Percentiles rank a stretch among this genome's conserved stretches.
Evolutionary conservation across 2,888 invertebrate genomes (phyloP).

Genomic region (Apoda limacodes): DNA sequence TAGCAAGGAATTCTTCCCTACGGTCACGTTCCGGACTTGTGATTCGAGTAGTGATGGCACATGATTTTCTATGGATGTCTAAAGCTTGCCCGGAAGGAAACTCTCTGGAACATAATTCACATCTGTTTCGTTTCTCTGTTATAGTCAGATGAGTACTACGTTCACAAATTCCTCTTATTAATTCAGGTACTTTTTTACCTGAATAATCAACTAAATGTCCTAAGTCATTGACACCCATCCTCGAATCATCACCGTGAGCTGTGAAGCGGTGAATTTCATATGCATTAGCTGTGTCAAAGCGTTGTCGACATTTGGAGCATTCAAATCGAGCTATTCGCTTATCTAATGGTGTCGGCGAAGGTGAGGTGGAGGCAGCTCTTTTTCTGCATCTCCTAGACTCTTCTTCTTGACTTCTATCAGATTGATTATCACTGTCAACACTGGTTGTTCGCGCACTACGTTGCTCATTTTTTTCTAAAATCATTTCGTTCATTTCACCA

Average conservation of each 20-base stretch:
- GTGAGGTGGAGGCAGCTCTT: slow-evolving; percentile 50
- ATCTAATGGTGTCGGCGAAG: slow-evolving; percentile 44
- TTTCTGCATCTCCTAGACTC: slow-evolving; percentile 45
- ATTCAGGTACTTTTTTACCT: slow-evolving; percentile 81
- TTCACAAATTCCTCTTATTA: slow-evolving; percentile 80
- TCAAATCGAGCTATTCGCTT: slow-evolving; percentile 63
- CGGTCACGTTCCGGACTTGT: slow-evolving; percentile 70
- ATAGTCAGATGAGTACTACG: slow-evolving; percentile 70
- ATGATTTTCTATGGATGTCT: slow-evolving; percentile 73
- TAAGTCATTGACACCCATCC: slow-evolving; percentile 77
- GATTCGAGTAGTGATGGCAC: slow-evolving; percentile 43
- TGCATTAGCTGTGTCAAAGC: slow-evolving; percentile 79
- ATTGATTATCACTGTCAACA: slow-evolving; percentile 69
- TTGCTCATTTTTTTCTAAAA: slow-evolving; percentile 39
- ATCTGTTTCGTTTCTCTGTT: slow-evolving; percentile 74
- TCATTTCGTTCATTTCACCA: slow-evolving; percentile 42
- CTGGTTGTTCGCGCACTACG: slow-evolving; percentile 49
- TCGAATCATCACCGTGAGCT: slow-evolving; percentile 69
- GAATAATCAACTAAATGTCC: slow-evolving; percentile 86
- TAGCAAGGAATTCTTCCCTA: slow-evolving; percentile 85
- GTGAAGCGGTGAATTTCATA: slow-evolving; percentile 78
- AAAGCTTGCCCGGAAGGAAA: slow-evolving; percentile 78
- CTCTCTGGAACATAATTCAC: slow-evolving; percentile 77
- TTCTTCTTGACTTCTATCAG: slow-evolving; percentile 65
- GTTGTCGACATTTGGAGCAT: slow-evolving; percentile 79